These are phyloP conservation scores for Chymomyza procnemis DNA, from an alignment of 2,888 invertebrate species.

Conservation along the genomic window DNA sequence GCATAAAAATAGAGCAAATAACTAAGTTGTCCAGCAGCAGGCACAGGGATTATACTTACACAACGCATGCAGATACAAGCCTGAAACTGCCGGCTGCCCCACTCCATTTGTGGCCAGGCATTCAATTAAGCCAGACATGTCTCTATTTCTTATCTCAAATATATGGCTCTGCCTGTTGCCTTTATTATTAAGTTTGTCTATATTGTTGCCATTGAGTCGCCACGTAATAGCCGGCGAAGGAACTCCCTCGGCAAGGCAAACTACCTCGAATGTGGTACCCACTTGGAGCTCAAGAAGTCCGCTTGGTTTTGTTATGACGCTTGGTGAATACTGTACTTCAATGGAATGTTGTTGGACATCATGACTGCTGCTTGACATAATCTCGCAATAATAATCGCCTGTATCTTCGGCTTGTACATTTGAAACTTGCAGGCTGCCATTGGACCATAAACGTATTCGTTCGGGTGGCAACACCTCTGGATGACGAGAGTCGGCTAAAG, in stretches of 20 bases:
- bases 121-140: conserved; percentile 85
- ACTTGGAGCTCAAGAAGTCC: conserved; percentile 86
- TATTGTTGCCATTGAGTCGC: conserved; percentile 78
- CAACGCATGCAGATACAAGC: conserved; percentile 84
- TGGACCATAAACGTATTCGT: conserved; percentile 83
- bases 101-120: conserved; percentile 87
- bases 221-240: conserved; percentile 87
- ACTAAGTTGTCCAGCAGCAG: too few species aligned
- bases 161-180: conserved; percentile 74
- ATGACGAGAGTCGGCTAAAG: conserved; percentile 83
- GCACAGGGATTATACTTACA: conserved; percentile 80
- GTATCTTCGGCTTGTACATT: conserved; percentile 80
- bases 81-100: conserved; percentile 84
- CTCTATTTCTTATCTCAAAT: conserved; percentile 80
- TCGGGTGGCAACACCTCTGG: conserved; percentile 80
- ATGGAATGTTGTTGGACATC: conserved; percentile 85
- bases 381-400: conserved; percentile 81
- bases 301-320: conserved; percentile 83
- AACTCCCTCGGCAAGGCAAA: conserved; percentile 85
- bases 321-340: conserved; percentile 87
- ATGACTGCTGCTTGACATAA: conserved; percentile 71
- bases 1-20: background rate
- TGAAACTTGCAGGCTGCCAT: conserved; percentile 84
- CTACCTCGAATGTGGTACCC: conserved; percentile 87
- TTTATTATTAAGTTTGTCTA: conserved; percentile 62